A percentile compares a stretch with the other conserved stretches of the same genome.
Conservation (phyloP, 2,888 invertebrate species). For the Monoplex corrugatus region DNA sequence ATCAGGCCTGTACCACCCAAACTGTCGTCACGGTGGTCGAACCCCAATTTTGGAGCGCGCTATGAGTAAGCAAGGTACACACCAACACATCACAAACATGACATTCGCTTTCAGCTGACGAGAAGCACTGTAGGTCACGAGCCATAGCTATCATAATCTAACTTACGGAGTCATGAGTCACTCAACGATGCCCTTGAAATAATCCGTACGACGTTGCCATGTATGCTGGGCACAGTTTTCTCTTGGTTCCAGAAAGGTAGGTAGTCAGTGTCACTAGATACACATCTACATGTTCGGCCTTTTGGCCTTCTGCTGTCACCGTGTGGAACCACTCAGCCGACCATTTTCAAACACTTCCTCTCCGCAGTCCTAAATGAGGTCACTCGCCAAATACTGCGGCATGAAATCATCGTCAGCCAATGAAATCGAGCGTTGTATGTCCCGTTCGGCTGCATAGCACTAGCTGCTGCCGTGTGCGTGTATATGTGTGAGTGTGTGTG, state of each 20-base stretch:
- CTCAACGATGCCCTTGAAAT: conserved; percentile 15
- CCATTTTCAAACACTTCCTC: conserved; percentile 53
- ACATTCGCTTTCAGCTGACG: conserved; percentile 40
- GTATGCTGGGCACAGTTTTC: conserved; percentile 1
- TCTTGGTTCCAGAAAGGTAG: background rate
- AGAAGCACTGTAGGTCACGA: conserved; percentile 49
- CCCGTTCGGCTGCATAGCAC: conserved; percentile 30
- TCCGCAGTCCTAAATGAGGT: conserved; percentile 46
- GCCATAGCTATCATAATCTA: background rate
- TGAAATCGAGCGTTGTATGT: conserved; percentile 37
- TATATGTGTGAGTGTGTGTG: background rate
- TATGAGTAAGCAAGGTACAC: conserved; percentile 4
- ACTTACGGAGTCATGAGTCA: conserved; percentile 34
- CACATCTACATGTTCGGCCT: conserved; percentile 39
- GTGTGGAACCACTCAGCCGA: conserved; percentile 48
- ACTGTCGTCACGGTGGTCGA: background rate
- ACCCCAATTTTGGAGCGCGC: background rate
- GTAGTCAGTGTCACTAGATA: conserved; percentile 30
- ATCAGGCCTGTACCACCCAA: background rate
- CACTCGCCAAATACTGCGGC: conserved; percentile 49
- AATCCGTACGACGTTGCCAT: conserved; percentile 32
- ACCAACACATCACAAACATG: conserved; percentile 44
- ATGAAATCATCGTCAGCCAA: conserved; percentile 51
- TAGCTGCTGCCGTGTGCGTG: conserved; percentile 27
- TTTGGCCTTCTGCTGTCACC: conserved; percentile 27